Evolutionary conservation across 2,113 vertebrate genomes (phyloP), one percentile per base, ranked within the genome.

Genomic region (Pavo muticus): DNA sequence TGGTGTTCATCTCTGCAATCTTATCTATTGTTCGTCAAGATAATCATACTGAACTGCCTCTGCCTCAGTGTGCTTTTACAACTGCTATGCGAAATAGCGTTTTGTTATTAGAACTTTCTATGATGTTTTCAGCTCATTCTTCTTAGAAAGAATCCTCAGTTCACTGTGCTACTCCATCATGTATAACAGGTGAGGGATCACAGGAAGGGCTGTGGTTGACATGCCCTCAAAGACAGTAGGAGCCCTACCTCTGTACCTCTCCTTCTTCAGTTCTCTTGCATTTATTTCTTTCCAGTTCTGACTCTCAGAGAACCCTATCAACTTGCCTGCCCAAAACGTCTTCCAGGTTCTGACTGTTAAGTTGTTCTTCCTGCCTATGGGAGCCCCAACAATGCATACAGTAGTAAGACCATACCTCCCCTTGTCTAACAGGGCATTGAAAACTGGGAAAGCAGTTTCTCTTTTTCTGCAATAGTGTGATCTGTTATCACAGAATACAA

Each of bases 211-310:
- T 3, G 1, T 16, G 6, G 23, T 72, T 82, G 59, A 44, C 8
- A 2, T 44, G 29, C 57, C 0, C 0, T 63, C 29, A 39, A 39
- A 74, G 37, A 4, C 15, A 3, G 23, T 68, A 23, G 72, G n/a
- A 93, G 9, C 14, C 9, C 70, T 77, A 0, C n/a, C 57, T 88
- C 47, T 64, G 24, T 80, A 44, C 17, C 44, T 89, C 61, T 48
- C 32, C 12, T 84, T 64, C 47, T 48, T 48, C 21, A 23, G 47
- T 80, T 11, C 72, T 73, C 83, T 76, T 2, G 7, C 20, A 16
- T 73, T 91, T 75, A 50, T 65, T 44, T 47, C 71, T 35, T 6
- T 35, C 37, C 11, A 56, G 6, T 68, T 79, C 18, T 50, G 32
- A 17, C 56, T 3, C 69, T 56, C 25, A 40, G 78, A 63, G 19